A percentile compares a stretch with the other conserved stretches of the same genome.
These are phyloP conservation scores for Oreochromis aureus DNA, from an alignment of 2,113 vertebrate species.

Conservation along the genomic window DNA sequence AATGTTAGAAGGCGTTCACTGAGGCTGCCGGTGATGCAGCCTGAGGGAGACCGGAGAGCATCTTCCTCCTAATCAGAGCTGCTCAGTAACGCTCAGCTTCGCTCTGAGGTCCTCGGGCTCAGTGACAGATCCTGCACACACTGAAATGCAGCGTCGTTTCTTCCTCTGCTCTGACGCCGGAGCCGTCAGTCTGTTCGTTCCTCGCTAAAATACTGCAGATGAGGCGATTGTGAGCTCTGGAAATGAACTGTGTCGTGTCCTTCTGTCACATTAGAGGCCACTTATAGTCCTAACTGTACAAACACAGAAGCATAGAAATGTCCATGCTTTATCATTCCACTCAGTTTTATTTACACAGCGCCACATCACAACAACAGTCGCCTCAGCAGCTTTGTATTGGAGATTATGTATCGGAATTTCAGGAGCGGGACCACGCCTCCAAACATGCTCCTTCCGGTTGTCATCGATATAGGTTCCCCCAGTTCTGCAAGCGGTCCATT, in stretches of 20 bases:
- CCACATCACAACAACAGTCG: neutral
- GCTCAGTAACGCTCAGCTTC: neutral
- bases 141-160: neutral
- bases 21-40: neutral
- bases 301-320: neutral
- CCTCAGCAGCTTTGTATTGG: neutral
- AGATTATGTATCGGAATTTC: too few species aligned
- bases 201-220: neutral
- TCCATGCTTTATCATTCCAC: neutral
- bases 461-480: too few species aligned
- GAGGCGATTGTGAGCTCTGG: neutral
- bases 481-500: too few species aligned
- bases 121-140: neutral
- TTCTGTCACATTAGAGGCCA: neutral
- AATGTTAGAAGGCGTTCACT: neutral
- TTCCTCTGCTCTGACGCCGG: neutral
- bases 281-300: neutral
- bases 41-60: neutral
- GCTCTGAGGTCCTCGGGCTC: neutral
- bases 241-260: neutral
- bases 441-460: too few species aligned
- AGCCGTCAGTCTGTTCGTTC: neutral
- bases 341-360: neutral
- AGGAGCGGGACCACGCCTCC: too few species aligned
- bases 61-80: neutral